phyloP scores from a whole-genome alignment of 2,113 vertebrate genomes.

The Erythrocebus patas region DNA sequence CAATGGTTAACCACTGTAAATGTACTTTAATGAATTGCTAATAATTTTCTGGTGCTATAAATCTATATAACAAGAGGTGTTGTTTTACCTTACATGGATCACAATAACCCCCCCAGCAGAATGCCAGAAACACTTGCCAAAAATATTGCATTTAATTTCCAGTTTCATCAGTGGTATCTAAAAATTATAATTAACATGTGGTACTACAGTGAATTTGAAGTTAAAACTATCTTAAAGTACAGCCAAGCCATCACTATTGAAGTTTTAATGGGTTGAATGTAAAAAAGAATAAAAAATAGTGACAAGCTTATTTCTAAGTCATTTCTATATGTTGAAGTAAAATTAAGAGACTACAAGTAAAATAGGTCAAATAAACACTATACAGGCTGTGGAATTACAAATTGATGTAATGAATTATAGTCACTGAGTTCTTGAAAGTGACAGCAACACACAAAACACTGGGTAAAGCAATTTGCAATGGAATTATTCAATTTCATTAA shows the following conservation, averaged over 20 bases:
- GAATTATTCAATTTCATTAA: constrained; percentile 40
- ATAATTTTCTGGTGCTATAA: background rate
- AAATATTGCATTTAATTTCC: constrained; percentile 38
- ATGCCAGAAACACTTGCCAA: constrained; percentile 18
- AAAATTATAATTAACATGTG: constrained; percentile 44
- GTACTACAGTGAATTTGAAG: constrained; percentile 10
- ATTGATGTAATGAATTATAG: constrained; percentile 21
- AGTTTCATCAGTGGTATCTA: constrained; percentile 28
- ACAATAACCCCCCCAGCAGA: background rate
- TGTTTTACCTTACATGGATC: background rate
- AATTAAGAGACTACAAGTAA: constrained; percentile 4
- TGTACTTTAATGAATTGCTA: background rate
- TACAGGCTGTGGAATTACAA: background rate
- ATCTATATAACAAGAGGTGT: background rate
- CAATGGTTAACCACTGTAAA: background rate
- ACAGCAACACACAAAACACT: constrained; percentile 27
- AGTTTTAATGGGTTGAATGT: background rate
- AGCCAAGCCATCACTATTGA: constrained; percentile 24
- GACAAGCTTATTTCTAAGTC: constrained; percentile 31
- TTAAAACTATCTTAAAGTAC: constrained; percentile 26
- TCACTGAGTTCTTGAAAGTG: background rate
- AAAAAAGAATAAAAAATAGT: constrained; percentile 43
- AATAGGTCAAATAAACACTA: constrained; percentile 20
- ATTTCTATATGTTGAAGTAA: constrained; percentile 34
- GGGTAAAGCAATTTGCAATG: background rate